phyloP scores from a whole-genome alignment of 2,797 vertebrate species.

The Acridotheres tristis region DNA sequence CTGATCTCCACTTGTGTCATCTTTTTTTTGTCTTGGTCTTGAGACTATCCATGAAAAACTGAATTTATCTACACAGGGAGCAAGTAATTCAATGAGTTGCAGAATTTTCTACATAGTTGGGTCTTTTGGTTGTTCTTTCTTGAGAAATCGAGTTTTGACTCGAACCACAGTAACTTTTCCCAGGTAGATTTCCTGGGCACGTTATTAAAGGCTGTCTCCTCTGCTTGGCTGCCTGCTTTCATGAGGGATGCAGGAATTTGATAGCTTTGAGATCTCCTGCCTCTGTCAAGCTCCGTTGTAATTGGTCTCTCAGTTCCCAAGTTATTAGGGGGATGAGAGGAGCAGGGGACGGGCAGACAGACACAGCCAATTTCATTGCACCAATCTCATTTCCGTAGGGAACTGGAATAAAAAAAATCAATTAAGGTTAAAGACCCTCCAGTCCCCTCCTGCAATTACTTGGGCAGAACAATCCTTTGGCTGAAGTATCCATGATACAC shows the following conservation, averaged over 20 bases:
- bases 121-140: neutral
- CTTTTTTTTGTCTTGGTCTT: neutral
- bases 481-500: neutral
- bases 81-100: accelerated
- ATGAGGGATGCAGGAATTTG: conserved; percentile 12
- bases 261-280: conserved; percentile 37
- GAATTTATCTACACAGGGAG: neutral
- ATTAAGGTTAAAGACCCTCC: conserved; percentile 29
- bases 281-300: neutral
- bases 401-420: conserved; percentile 25
- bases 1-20: neutral
- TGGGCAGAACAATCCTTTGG: neutral
- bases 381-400: conserved; percentile 35
- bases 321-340: conserved; percentile 29
- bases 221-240: conserved; percentile 56
- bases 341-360: neutral
- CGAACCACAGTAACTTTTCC: neutral
- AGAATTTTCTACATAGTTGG: neutral
- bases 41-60: neutral
- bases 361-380: neutral
- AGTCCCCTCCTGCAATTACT: neutral
- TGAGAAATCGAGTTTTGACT: neutral
- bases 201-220: conserved; percentile 38
- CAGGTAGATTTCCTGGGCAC: neutral
- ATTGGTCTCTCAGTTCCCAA: conserved; percentile 11